Evolutionary conservation across 2,797 vertebrate genomes (phyloP).

Genomic region (Sebastes steindachneri): DNA sequence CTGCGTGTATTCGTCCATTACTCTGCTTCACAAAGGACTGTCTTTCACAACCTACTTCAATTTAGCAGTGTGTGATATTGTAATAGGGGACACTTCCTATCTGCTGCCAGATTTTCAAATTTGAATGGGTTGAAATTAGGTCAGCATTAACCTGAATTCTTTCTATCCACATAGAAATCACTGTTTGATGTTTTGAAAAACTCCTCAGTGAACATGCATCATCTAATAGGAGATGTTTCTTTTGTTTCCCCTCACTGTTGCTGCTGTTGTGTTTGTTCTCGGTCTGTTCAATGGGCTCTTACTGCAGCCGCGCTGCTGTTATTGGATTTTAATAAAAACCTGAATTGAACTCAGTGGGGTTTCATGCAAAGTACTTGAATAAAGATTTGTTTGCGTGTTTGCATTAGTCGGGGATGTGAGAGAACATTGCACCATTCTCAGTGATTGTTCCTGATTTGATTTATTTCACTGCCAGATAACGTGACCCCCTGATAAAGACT

Average conservation of each 20-base stretch:
- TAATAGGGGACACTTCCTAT: constrained; percentile 27
- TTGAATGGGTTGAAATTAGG: constrained; percentile 11
- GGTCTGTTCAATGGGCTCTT: neutral
- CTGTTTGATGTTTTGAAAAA: neutral
- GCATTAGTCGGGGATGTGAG: neutral
- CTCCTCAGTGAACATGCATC: neutral
- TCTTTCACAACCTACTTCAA: constrained; percentile 31
- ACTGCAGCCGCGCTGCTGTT: neutral
- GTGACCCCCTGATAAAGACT: neutral
- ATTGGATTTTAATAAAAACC: neutral
- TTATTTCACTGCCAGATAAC: neutral
- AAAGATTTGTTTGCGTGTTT: neutral
- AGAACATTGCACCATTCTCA: neutral
- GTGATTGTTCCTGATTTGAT: neutral
- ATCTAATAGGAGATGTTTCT: neutral
- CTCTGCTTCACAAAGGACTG: constrained; percentile 10
- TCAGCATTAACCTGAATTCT: neutral
- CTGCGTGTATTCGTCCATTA: constrained; percentile 24
- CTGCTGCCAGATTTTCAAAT: constrained; percentile 11
- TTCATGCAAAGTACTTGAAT: neutral
- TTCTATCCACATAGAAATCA: neutral
- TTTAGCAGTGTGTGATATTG: constrained; percentile 2
- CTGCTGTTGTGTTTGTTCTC: neutral
- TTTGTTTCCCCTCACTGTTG: neutral
- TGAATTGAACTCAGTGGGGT: neutral